Evolutionary conservation across 1,140 invertebrate species (phyloP).

Genomic region (Limonius californicus): DNA sequence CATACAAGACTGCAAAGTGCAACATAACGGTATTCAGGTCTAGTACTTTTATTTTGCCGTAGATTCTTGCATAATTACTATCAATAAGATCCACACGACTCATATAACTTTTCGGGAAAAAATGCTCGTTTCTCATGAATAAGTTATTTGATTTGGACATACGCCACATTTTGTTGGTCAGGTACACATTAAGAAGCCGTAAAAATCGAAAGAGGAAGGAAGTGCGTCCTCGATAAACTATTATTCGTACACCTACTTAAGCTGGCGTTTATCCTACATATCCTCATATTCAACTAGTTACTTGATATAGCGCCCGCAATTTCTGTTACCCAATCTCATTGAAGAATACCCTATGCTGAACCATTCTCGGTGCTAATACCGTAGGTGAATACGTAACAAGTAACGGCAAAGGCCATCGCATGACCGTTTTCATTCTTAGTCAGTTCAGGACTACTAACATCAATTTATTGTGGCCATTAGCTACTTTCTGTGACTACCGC

Average conservation of each 20-base stretch:
- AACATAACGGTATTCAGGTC: neutral
- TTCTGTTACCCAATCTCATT: too few relatives aligned
- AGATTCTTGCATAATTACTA: neutral
- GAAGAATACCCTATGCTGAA: neutral
- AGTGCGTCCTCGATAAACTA: too few relatives aligned
- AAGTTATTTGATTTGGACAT: too few relatives aligned
- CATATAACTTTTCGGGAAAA: too few relatives aligned
- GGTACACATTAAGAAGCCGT: too few relatives aligned
- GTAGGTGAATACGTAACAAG: slow-evolving; percentile 1
- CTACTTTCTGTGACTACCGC: neutral
- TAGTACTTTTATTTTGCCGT: neutral
- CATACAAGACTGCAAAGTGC: neutral
- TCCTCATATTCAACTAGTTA: too few relatives aligned
- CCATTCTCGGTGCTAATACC: neutral
- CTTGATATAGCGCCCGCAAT: too few relatives aligned
- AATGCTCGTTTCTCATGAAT: too few relatives aligned
- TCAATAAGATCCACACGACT: neutral
- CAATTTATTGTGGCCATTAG: neutral
- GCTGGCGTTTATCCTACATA: too few relatives aligned
- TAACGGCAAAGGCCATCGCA: slow-evolving; percentile 4
- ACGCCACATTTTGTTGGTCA: too few relatives aligned
- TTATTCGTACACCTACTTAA: too few relatives aligned
- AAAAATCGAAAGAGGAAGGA: too few relatives aligned
- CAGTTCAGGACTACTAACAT: slow-evolving; percentile 3
- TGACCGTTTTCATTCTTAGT: neutral